Evolutionary conservation across 2,888 invertebrate species (phyloP).

Genomic region (Stramonita haemastoma): DNA sequence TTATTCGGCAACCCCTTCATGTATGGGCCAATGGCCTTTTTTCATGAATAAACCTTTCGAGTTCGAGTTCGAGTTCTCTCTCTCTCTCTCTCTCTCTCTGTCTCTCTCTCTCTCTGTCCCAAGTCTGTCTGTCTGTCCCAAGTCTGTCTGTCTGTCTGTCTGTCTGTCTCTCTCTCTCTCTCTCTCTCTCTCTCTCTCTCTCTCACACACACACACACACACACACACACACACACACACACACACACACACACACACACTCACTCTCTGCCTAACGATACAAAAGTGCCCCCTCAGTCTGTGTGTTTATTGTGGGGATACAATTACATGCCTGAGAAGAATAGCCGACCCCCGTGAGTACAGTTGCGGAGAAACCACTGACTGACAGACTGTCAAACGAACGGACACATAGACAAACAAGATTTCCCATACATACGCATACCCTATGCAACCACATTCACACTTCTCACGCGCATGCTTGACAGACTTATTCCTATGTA

Average conservation of each 20-base stretch:
- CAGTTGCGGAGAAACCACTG: background rate
- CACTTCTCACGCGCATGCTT: too few relatives aligned
- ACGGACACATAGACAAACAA: background rate
- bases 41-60: too few relatives aligned
- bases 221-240: background rate
- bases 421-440: background rate
- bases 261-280: background rate
- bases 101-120: too few relatives aligned
- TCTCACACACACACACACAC: background rate
- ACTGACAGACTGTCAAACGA: background rate
- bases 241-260: background rate
- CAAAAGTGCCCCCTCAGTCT: background rate
- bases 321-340: background rate
- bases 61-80: too few relatives aligned
- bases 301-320: slow-evolving; percentile 17
- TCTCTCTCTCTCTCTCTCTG: too few relatives aligned
- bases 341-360: background rate
- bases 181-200: background rate
- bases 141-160: background rate
- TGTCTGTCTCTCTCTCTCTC: slow-evolving; percentile 8
- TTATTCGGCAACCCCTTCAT: too few relatives aligned
- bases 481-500: too few relatives aligned
- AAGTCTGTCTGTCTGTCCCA: too few relatives aligned
- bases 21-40: too few relatives aligned
- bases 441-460: too few relatives aligned